Conservation (phyloP, 2,113 vertebrate species). For the Scalopus aquaticus region DNA sequence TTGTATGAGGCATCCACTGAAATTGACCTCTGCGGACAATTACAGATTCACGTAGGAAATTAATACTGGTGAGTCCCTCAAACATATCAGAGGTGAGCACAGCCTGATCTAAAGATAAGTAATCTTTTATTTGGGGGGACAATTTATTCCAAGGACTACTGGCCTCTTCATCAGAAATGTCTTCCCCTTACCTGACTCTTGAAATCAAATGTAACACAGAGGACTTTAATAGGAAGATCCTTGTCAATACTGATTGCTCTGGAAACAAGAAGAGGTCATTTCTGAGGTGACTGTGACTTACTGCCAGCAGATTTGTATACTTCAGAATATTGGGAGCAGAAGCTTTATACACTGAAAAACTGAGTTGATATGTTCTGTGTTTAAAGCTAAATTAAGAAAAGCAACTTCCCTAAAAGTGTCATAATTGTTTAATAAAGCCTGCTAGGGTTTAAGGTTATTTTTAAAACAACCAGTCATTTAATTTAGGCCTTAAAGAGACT, state of each 20-base stretch:
- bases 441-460: not conserved
- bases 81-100: slow-evolving; percentile 46
- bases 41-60: slow-evolving; percentile 65
- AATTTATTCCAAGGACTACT: slow-evolving; percentile 31
- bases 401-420: not conserved
- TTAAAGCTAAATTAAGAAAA: slow-evolving; percentile 16
- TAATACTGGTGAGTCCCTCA: slow-evolving; percentile 52
- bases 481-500: not conserved
- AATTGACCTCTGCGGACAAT: slow-evolving; percentile 70
- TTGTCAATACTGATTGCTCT: slow-evolving; percentile 39
- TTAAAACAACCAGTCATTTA: not conserved
- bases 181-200: slow-evolving; percentile 39
- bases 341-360: slow-evolving; percentile 1
- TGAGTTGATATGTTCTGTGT: not conserved
- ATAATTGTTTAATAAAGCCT: not conserved
- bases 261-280: slow-evolving; percentile 45
- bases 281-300: slow-evolving; percentile 19
- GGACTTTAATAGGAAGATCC: not conserved
- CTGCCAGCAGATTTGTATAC: not conserved
- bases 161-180: not conserved
- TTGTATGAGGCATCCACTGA: slow-evolving; percentile 65
- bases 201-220: slow-evolving; percentile 28
- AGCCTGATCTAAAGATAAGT: slow-evolving; percentile 25
- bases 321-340: not conserved
- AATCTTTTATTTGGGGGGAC: slow-evolving; percentile 41